Percentiles rank a stretch among this genome's conserved stretches.
Evolutionary conservation across 2,888 invertebrate species (phyloP).

Genomic region (Unio delphinus): DNA sequence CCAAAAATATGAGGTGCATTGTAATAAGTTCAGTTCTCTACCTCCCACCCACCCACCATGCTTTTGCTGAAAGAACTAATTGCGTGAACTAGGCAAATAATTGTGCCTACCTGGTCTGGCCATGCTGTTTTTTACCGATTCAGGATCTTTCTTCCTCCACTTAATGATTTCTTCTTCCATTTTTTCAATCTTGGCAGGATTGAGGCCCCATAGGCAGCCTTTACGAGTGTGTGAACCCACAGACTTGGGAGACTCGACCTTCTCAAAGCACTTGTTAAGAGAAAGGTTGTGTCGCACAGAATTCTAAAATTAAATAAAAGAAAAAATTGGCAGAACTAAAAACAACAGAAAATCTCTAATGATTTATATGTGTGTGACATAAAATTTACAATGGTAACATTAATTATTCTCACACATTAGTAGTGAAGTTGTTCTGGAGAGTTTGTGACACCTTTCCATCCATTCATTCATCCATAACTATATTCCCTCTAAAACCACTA

Average conservation of each 20-base stretch:
- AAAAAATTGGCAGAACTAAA: conserved; percentile 1
- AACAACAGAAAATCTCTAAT: background rate
- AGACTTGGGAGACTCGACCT: conserved; percentile 91
- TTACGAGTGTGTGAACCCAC: conserved; percentile 73
- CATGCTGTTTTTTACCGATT: conserved; percentile 93
- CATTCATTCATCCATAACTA: too few species aligned
- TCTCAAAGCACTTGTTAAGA: conserved; percentile 98
- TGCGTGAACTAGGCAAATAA: too few species aligned
- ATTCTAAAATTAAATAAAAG: conserved; percentile 75
- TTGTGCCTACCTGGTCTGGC: conserved; percentile 84
- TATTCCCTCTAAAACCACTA: too few species aligned
- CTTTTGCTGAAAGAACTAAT: too few species aligned
- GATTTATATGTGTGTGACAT: background rate
- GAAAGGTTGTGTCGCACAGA: conserved; percentile 97
- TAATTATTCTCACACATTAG: background rate
- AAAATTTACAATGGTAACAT: background rate
- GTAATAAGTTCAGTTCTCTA: too few species aligned
- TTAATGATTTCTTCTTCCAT: conserved; percentile 99
- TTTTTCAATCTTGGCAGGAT: conserved; percentile 93
- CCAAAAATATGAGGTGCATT: too few species aligned
- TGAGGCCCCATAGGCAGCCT: conserved; percentile 94
- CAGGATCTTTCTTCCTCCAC: conserved; percentile 96
- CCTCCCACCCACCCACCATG: too few species aligned
- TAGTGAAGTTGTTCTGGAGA: too few species aligned
- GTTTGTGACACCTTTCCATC: too few species aligned